Evolutionary conservation across 2,888 invertebrate genomes (phyloP).

Genomic region (Bombylius major): DNA sequence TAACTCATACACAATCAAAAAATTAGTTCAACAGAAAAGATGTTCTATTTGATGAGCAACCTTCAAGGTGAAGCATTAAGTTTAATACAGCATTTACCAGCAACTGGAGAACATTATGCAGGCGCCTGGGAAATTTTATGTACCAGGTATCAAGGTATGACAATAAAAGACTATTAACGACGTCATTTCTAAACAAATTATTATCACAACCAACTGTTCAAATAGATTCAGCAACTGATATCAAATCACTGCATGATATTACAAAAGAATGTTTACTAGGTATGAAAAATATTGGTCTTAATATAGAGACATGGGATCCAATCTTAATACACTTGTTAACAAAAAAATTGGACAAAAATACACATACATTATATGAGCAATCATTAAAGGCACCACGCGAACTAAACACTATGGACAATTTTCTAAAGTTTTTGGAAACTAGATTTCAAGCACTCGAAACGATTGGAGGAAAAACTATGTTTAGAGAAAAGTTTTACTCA

Average conservation of each 20-base stretch:
- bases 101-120: background rate
- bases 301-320: background rate
- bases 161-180: background rate
- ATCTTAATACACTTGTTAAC: background rate
- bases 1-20: too few species aligned
- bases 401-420: background rate
- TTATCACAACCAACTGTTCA: background rate
- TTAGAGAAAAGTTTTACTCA: too few species aligned
- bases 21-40: too few species aligned
- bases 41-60: too few species aligned
- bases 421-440: background rate
- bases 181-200: background rate
- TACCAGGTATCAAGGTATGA: background rate
- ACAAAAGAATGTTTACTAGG: too few species aligned
- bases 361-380: background rate
- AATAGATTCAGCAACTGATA: too few species aligned
- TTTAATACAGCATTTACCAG: background rate
- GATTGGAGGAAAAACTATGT: too few species aligned
- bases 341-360: background rate
- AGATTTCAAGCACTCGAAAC: too few species aligned
- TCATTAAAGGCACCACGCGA: too few species aligned
- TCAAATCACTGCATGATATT: too few species aligned
- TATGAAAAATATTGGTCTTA: too few species aligned
- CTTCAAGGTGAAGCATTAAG: background rate
- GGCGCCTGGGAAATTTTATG: background rate